phyloP scores from a whole-genome alignment of 2,113 vertebrate genomes.

The Sinosuthora webbiana region DNA sequence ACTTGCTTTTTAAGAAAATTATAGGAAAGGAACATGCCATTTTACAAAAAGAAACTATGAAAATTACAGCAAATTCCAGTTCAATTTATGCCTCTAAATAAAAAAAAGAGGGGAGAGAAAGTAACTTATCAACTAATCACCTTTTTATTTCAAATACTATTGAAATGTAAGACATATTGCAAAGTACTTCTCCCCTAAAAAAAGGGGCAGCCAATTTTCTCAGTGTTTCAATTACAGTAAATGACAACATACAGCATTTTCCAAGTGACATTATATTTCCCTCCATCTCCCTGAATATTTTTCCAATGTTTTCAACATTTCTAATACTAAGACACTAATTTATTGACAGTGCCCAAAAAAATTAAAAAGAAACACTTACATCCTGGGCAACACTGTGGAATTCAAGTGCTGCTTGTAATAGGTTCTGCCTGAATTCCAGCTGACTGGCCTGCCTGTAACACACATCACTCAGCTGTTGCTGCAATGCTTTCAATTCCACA shows the following conservation, averaged over 20 bases:
- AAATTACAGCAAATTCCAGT: background rate
- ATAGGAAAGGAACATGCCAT: background rate
- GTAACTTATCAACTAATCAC: background rate
- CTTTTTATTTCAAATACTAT: background rate
- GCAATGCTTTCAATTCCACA: conserved; percentile 88
- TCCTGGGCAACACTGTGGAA: conserved; percentile 95
- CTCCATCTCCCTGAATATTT: background rate
- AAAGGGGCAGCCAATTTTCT: background rate
- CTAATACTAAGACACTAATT: background rate
- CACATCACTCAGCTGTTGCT: conserved; percentile 97
- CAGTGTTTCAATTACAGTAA: background rate
- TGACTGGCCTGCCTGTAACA: conserved; percentile 97
- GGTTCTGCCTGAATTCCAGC: conserved; percentile 92
- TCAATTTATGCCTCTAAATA: background rate
- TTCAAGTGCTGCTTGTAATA: conserved; percentile 91
- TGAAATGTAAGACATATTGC: background rate
- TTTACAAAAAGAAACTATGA: background rate
- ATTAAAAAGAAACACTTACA: conserved; percentile 72
- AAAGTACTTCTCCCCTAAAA: background rate
- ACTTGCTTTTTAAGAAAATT: background rate
- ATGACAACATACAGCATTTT: background rate
- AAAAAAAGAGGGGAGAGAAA: accelerated
- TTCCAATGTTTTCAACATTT: background rate
- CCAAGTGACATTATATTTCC: background rate
- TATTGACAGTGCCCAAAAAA: background rate